Evolutionary conservation across 1,140 invertebrate genomes (phyloP).

Genomic region (Centruroides sculpturatus): DNA sequence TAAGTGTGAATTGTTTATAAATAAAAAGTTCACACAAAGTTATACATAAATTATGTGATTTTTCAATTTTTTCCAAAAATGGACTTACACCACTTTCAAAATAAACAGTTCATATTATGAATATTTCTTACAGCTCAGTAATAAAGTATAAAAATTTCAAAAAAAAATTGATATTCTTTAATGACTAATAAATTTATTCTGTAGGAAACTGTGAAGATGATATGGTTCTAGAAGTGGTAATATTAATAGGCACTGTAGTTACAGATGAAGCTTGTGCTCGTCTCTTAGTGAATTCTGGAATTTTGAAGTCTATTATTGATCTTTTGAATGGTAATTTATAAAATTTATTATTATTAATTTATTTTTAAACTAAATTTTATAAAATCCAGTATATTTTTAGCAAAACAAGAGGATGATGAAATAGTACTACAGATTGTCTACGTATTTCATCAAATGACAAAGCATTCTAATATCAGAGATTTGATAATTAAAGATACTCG

Average conservation of each 20-base stretch:
- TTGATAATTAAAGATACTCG: slow-evolving; percentile 62
- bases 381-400: slow-evolving; percentile 26
- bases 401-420: slow-evolving; percentile 93
- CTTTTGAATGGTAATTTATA: slow-evolving; percentile 48
- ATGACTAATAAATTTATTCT: not conserved
- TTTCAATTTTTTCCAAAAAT: too few relatives aligned
- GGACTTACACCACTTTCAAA: too few relatives aligned
- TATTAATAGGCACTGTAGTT: slow-evolving; percentile 58
- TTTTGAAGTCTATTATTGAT: slow-evolving; percentile 64
- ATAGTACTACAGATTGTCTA: slow-evolving; percentile 89
- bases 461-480: slow-evolving; percentile 63
- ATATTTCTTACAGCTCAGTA: too few relatives aligned
- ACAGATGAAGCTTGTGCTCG: slow-evolving; percentile 67
- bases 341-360: too few relatives aligned
- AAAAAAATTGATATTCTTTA: not conserved
- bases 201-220: slow-evolving; percentile 38
- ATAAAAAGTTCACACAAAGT: too few relatives aligned
- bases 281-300: slow-evolving; percentile 62
- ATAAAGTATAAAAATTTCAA: too few relatives aligned
- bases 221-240: slow-evolving; percentile 60
- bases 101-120: too few relatives aligned
- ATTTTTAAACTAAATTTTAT: too few relatives aligned
- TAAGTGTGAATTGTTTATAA: too few relatives aligned
- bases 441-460: slow-evolving; percentile 82
- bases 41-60: too few relatives aligned